phyloP scores from a whole-genome alignment of 2,888 invertebrate genomes.

The Lissonota sp. region DNA sequence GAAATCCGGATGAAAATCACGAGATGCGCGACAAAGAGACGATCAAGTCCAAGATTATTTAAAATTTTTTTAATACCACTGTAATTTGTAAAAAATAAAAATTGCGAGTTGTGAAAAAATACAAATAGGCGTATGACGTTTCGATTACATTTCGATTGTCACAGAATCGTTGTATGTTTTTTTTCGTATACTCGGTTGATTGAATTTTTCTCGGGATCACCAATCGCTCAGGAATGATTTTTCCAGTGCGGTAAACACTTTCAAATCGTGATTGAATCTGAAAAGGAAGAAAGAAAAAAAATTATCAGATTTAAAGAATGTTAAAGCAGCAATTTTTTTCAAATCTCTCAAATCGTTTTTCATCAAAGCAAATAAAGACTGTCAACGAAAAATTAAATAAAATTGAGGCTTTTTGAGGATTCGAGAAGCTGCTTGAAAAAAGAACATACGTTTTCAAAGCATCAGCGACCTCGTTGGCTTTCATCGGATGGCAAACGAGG shows the following conservation, averaged over 20 bases:
- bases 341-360: background rate
- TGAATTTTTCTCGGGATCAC: constrained; percentile 63
- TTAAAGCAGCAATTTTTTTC: background rate
- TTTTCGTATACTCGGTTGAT: background rate
- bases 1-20: background rate
- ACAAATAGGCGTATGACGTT: constrained; percentile 25
- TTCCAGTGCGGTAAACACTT: constrained; percentile 87
- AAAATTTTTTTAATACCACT: constrained; percentile 1
- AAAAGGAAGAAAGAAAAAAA: constrained; percentile 73
- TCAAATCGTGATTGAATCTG: constrained; percentile 86
- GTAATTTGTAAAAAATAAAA: constrained; percentile 52
- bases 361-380: background rate
- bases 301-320: constrained; percentile 11
- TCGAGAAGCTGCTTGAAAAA: background rate
- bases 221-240: constrained; percentile 87
- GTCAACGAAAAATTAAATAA: background rate
- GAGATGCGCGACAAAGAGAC: background rate
- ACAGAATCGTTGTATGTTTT: constrained; percentile 32
- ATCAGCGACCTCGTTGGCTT: constrained; percentile 88
- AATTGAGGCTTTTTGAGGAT: background rate
- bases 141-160: constrained; percentile 18
- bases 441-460: constrained; percentile 88
- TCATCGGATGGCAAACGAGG: constrained; percentile 91
- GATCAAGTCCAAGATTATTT: background rate
- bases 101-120: constrained; percentile 47